Evolutionary conservation across 2,113 vertebrate genomes (phyloP).

Genomic region (Rallus limicola): DNA sequence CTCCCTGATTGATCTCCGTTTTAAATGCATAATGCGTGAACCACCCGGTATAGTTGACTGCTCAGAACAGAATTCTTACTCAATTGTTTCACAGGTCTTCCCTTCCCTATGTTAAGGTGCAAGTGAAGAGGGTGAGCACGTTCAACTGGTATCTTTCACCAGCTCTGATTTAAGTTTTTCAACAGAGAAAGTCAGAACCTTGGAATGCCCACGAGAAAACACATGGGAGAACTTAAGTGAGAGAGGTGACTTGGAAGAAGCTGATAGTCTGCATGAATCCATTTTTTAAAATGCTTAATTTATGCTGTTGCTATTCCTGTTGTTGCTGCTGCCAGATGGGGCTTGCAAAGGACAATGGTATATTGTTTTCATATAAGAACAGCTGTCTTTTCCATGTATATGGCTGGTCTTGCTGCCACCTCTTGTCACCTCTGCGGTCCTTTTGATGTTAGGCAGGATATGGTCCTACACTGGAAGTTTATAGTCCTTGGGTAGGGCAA

Average conservation of each 20-base stretch:
- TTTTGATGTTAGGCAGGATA: neutral
- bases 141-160: neutral
- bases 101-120: neutral
- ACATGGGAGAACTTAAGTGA: neutral
- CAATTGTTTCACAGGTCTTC: neutral
- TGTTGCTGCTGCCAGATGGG: neutral
- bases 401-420: neutral
- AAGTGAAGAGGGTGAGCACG: neutral
- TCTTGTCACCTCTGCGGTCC: neutral
- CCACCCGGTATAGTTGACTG: fast-evolving
- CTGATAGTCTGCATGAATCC: neutral
- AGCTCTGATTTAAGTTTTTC: neutral
- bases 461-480: neutral
- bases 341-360: neutral
- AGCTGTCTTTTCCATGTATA: neutral
- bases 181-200: neutral
- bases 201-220: neutral
- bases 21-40: fast-evolving
- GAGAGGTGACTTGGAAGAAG: neutral
- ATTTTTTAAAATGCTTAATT: neutral
- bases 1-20: neutral
- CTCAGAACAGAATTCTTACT: neutral
- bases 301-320: neutral
- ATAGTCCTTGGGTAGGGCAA: neutral
- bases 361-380: neutral